Evolutionary conservation across 2,797 vertebrate species (phyloP).

Genomic region (Gambusia yucatana): DNA sequence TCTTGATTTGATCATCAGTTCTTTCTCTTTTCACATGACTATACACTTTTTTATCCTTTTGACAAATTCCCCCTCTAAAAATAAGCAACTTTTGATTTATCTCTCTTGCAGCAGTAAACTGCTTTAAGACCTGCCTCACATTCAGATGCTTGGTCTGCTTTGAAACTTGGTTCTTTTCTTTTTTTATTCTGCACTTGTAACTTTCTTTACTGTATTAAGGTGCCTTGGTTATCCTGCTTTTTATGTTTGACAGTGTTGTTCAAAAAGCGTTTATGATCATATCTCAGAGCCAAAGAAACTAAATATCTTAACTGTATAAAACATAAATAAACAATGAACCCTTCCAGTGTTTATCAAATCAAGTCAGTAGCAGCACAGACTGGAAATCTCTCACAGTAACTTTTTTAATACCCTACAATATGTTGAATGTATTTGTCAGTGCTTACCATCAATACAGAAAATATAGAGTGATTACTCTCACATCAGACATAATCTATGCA

Average conservation of each 20-base stretch:
- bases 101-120: not conserved
- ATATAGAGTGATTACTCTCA: not conserved
- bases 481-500: not conserved
- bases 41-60: not conserved
- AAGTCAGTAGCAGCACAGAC: not conserved
- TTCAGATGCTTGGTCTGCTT: not conserved
- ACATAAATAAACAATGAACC: not conserved
- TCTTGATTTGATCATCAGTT: not conserved
- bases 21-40: not conserved
- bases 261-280: not conserved
- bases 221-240: not conserved
- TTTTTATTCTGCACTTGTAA: not conserved
- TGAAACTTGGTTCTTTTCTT: not conserved
- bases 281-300: not conserved
- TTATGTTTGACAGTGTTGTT: not conserved
- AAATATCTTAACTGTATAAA: not conserved
- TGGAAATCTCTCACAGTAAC: not conserved
- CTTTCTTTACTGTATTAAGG: not conserved
- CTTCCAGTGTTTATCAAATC: not conserved
- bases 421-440: not conserved
- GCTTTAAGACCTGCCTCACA: not conserved
- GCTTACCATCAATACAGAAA: not conserved
- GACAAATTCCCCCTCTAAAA: not conserved
- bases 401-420: not conserved
- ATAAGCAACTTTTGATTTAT: not conserved